Conservation (phyloP, 2,113 vertebrate species). For the Macroglossus sobrinus region DNA sequence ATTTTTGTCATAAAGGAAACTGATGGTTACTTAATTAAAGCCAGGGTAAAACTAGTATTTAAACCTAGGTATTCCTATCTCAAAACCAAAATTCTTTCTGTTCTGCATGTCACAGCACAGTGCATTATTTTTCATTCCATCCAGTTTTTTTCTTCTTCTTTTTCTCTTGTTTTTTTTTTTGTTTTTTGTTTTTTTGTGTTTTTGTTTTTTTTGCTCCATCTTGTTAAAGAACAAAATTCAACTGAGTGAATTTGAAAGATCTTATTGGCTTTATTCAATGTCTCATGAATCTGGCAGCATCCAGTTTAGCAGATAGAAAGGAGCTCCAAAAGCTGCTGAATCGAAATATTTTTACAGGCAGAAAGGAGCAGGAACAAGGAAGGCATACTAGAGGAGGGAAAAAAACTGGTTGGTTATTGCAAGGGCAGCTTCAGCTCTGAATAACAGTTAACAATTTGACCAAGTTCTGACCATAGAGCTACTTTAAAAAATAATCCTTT, state of each 20-base stretch:
- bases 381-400: fast-evolving
- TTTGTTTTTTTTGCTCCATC: not conserved
- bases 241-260: not conserved
- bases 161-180: not conserved
- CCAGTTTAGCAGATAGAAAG: not conserved
- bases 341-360: not conserved
- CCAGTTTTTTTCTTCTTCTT: too few species aligned
- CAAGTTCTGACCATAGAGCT: not conserved
- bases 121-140: not conserved
- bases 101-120: too few species aligned
- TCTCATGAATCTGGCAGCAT: not conserved
- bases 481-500: not conserved
- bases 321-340: too few species aligned
- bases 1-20: not conserved
- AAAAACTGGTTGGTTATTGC: not conserved
- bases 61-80: not conserved
- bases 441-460: not conserved
- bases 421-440: not conserved
- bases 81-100: not conserved
- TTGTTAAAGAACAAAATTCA: not conserved
- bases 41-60: not conserved
- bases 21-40: not conserved
- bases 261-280: not conserved
- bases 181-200: not conserved
- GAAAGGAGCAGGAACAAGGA: not conserved